Evolutionary conservation across 2,797 vertebrate genomes (phyloP).

Genomic region (Okamejei kenojei): DNA sequence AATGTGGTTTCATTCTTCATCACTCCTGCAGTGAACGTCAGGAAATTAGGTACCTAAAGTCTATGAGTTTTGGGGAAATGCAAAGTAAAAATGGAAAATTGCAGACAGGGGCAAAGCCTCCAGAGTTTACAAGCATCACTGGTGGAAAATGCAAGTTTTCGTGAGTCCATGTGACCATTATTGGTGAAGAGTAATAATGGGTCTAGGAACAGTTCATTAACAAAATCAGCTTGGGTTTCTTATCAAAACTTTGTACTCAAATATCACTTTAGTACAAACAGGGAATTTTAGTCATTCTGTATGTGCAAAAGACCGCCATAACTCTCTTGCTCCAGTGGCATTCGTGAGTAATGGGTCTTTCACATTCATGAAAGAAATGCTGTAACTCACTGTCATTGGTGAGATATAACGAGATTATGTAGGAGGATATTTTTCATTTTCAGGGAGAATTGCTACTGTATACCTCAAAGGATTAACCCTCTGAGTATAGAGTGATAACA

Average conservation of each 20-base stretch:
- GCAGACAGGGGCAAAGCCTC: not conserved
- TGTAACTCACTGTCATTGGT: slow-evolving; percentile 35
- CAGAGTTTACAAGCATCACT: not conserved
- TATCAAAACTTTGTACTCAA: not conserved
- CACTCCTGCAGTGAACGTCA: not conserved
- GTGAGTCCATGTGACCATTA: not conserved
- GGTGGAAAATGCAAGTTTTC: not conserved
- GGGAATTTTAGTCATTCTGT: slow-evolving; percentile 4
- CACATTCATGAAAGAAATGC: slow-evolving; percentile 23
- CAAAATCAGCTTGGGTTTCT: slow-evolving; percentile 1
- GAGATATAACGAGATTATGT: slow-evolving; percentile 36
- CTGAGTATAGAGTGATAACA: not conserved
- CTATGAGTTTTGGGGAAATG: not conserved
- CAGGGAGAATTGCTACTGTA: slow-evolving; percentile 16
- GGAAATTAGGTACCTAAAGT: not conserved
- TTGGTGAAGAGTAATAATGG: not conserved
- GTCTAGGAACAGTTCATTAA: not conserved
- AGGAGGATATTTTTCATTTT: slow-evolving; percentile 37
- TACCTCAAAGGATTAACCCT: slow-evolving; percentile 37
- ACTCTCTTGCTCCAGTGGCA: slow-evolving; percentile 26
- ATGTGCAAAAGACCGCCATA: slow-evolving; percentile 24
- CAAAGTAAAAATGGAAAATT: not conserved
- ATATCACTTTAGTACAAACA: not conserved
- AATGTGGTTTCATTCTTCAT: not conserved
- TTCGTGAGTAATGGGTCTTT: slow-evolving; percentile 35